These are phyloP conservation scores for Entomobrya multifasciata DNA, from an alignment of 2,888 invertebrate genomes.

Conservation along the genomic window DNA sequence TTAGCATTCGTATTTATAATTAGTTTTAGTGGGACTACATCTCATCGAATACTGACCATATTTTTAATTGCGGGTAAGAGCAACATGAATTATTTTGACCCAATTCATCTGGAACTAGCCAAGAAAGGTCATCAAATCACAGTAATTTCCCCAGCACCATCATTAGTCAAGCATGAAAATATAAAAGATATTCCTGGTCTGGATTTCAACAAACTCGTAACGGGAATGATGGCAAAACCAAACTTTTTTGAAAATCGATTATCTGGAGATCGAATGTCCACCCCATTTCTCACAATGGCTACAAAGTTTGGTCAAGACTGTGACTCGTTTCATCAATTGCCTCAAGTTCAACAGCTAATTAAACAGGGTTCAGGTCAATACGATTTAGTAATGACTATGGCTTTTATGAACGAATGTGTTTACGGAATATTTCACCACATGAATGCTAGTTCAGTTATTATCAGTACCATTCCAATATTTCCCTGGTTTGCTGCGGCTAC, in stretches of 20 bases:
- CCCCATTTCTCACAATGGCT: constrained; percentile 8
- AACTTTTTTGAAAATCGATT: constrained; percentile 52
- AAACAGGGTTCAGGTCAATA: constrained; percentile 61
- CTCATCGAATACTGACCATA: constrained; percentile 33
- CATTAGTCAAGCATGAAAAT: constrained; percentile 81
- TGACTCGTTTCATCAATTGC: constrained; percentile 35
- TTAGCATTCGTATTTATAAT: no score
- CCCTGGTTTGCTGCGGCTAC: constrained; percentile 45
- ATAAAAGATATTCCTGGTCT: constrained; percentile 75
- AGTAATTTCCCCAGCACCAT: constrained; percentile 82
- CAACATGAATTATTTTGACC: constrained; percentile 82
- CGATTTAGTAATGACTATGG: constrained; percentile 80
- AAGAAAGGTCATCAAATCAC: constrained; percentile 83
- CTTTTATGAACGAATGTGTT: constrained; percentile 79
- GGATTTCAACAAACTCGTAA: constrained; percentile 7
- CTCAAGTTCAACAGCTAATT: constrained; percentile 31
- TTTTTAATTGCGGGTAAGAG: constrained; percentile 80
- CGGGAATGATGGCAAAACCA: constrained; percentile 13
- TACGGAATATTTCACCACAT: constrained; percentile 79
- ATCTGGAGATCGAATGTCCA: constrained; percentile 17
- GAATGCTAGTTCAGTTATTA: constrained; percentile 80
- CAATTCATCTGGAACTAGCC: constrained; percentile 83
- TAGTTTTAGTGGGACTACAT: no score
- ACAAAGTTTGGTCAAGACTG: constrained; percentile 8
- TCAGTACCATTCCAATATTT: constrained; percentile 73